Evolutionary conservation across 2,888 invertebrate genomes (phyloP), one percentile per base, ranked within the genome.

Genomic region (Scaptomyza caliginosa): DNA sequence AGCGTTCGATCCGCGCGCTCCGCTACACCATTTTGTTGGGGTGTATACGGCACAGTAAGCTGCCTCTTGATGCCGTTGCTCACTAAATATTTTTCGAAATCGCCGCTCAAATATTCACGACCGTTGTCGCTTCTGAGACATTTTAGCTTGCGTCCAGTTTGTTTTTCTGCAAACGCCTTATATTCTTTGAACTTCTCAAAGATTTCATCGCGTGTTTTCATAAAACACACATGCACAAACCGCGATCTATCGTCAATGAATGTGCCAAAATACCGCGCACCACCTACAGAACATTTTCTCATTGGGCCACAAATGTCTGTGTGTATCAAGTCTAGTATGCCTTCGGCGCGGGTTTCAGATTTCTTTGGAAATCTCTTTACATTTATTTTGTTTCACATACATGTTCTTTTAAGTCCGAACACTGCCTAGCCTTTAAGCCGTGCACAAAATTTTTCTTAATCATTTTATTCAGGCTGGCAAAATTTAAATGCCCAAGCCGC

Each of bases 11-110:
- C 64, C 2, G 49, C 54, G 1, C 45, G 45, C n/a, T 63, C 67
- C 6, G 70, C 48, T 6, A 62, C 38, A 11, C 63, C 50, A 23
- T 67, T 67, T 42, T 67, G 63, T 32, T 67, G 63, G n/a, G 55
- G 58, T 0, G 13, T 32, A 32, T 32, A 32, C n/a, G n/a, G 2
- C 32, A 7, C 5, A 5, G 1, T 7, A 13, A 11, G 32, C 32
- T 32, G 32, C 7, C 32, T 13, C 32, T n/a, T 13, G 7, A 32
- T 13, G 32, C 32, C 32, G 13, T 32, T 32, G 32, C n/a, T 30
- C 7, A 13, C 13, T 7, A 32, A 32, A 13, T 32, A 13, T 32
- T 3, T 32, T 32, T 32, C 32, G 32, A 32, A 32, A 32, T 32
- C 32, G n/a, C 32, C 32, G 32, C 32, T 32, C 7, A 13, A 32